Percentiles rank a stretch among this genome's conserved stretches.
phyloP scores from a whole-genome alignment of 2,888 invertebrate genomes.

The Sarcophaga carnaria region DNA sequence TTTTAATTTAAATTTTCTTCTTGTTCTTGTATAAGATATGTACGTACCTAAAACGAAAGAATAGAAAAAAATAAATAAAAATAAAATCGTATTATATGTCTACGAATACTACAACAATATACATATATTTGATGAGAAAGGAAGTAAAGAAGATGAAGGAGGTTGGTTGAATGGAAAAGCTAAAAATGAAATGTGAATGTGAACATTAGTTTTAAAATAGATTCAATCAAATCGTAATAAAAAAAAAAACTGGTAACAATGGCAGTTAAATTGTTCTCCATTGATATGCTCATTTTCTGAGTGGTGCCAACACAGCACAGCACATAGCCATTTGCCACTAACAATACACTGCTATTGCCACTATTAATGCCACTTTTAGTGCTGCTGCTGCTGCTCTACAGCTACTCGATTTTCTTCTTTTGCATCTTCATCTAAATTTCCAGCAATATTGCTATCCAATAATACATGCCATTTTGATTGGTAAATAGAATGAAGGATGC shows the following conservation, averaged over 20 bases:
- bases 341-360: too few relatives aligned
- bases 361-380: too few relatives aligned
- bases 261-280: conserved; percentile 65
- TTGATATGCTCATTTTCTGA: conserved; percentile 65
- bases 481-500: conserved; percentile 46
- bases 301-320: not conserved
- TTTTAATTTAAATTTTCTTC: too few relatives aligned
- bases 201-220: conserved; percentile 65
- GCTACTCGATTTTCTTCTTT: not conserved
- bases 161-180: conserved; percentile 1
- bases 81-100: too few relatives aligned
- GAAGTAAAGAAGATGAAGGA: not conserved
- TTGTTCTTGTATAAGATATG: too few relatives aligned
- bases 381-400: conserved; percentile 7
- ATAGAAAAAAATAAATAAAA: too few relatives aligned
- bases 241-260: conserved; percentile 59
- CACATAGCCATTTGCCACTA: too few relatives aligned
- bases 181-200: conserved; percentile 60
- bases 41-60: not conserved
- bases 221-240: conserved; percentile 61
- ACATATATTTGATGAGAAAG: not conserved
- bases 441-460: conserved; percentile 23
- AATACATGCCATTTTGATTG: conserved; percentile 52
- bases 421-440: not conserved
- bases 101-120: too few relatives aligned